These are phyloP conservation scores for Labeo calbasu DNA, from an alignment of 2,797 vertebrate genomes.

Conservation along the genomic window DNA sequence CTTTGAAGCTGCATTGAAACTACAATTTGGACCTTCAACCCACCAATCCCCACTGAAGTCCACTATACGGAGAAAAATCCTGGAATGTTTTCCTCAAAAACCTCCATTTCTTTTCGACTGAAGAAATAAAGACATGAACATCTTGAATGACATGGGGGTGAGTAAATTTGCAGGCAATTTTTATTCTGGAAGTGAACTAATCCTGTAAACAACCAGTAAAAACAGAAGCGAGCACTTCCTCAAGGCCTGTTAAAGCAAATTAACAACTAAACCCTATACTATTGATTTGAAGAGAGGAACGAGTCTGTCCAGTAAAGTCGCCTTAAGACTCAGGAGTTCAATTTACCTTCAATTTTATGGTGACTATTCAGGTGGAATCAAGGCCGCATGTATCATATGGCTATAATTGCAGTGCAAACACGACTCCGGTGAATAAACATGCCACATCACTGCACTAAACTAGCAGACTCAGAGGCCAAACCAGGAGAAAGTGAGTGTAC, in stretches of 20 bases:
- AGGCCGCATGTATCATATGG: not conserved
- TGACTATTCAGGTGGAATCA: not conserved
- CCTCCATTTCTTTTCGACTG: too few species aligned
- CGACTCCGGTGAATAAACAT: not conserved
- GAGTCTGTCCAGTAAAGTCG: not conserved
- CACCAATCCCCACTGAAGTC: too few species aligned
- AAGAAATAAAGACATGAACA: too few species aligned
- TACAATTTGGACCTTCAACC: too few species aligned
- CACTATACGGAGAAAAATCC: too few species aligned
- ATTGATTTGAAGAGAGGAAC: not conserved
- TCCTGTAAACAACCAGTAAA: not conserved
- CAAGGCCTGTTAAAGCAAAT: not conserved
- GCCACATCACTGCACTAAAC: conserved; percentile 37
- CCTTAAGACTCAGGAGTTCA: not conserved
- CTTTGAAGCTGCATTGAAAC: too few species aligned
- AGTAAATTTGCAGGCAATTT: too few species aligned
- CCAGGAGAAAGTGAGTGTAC: conserved; percentile 59
- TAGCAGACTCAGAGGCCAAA: conserved; percentile 53
- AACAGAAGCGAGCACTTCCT: not conserved
- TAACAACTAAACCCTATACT: not conserved
- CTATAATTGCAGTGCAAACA: conserved; percentile 5
- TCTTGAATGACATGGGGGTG: too few species aligned
- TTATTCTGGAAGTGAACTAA: too few species aligned
- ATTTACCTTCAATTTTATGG: not conserved
- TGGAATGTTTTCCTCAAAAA: too few species aligned